Evolutionary conservation across 2,797 vertebrate species (phyloP).

Genomic region (Mus minutoides): DNA sequence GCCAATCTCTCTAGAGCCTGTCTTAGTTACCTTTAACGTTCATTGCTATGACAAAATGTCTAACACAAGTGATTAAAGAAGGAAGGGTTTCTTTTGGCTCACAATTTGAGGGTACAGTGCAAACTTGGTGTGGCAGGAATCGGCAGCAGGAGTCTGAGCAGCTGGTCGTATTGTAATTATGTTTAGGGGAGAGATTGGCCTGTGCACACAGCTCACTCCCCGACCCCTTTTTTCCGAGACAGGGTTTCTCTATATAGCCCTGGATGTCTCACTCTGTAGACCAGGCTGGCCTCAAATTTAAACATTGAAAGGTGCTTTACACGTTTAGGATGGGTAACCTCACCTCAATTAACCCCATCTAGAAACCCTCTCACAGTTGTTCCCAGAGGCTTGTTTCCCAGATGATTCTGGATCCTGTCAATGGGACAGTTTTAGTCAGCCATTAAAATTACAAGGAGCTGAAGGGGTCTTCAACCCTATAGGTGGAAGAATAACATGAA

Average conservation of each 20-base stretch:
- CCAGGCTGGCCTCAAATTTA: no score
- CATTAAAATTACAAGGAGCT: background rate
- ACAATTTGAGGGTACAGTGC: background rate
- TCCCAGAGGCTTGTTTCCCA: background rate
- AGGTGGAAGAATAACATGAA: no score
- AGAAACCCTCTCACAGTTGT: background rate
- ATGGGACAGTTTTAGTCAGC: background rate
- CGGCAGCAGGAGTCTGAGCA: background rate
- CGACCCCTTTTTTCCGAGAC: no score
- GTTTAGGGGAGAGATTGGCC: background rate
- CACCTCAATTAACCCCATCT: background rate
- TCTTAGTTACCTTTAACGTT: background rate
- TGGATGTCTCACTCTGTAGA: no score
- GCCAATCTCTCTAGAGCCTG: background rate
- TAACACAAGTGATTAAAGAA: background rate
- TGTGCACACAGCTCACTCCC: background rate
- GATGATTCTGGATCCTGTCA: background rate
- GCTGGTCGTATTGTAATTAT: background rate
- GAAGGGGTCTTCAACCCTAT: no score
- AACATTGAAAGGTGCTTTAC: no score
- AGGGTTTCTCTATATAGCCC: no score
- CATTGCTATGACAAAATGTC: background rate
- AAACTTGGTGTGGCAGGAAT: background rate
- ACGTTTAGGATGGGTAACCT: background rate
- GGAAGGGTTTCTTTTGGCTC: background rate